A percentile compares a stretch with the other conserved stretches of the same genome.
phyloP scores from a whole-genome alignment of 30 jellyfish, hydroid and myxozoan genomes.

The Aurelia aurita region DNA sequence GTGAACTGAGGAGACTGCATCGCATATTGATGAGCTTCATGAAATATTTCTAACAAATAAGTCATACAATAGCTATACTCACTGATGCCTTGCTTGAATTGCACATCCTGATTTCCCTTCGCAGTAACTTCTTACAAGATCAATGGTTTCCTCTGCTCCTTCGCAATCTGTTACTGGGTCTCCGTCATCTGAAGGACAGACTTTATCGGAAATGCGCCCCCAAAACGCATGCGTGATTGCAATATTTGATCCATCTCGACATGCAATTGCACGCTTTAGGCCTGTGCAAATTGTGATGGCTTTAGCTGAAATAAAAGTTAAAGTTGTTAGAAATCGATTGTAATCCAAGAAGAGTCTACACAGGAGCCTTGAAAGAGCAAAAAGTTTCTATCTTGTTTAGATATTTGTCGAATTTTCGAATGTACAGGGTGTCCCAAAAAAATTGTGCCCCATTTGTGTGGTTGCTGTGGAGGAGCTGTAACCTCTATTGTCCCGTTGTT shows the following conservation, averaged over 20 bases:
- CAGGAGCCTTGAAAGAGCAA: not conserved
- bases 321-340: not conserved
- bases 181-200: conserved; percentile 99
- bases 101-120: conserved; percentile 90
- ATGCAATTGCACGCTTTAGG: conserved; percentile 77
- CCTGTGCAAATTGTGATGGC: conserved; percentile 94
- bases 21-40: no score
- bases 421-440: no score
- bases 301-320: conserved; percentile 64
- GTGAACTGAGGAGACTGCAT: no score
- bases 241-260: conserved; percentile 95
- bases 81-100: conserved; percentile 95
- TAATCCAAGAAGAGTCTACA: not conserved
- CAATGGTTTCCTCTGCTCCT: conserved; percentile 90
- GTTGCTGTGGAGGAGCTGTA: no score
- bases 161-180: conserved; percentile 99
- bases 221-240: conserved; percentile 96
- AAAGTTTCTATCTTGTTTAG: no score
- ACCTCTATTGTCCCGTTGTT: no score
- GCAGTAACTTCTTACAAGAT: conserved; percentile 78
- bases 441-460: no score
- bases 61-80: not conserved
- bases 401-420: no score
- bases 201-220: conserved; percentile 96
- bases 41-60: no score